Conservation (phyloP, 92 coral and sea anemone species). For the Montipora capitata region DNA sequence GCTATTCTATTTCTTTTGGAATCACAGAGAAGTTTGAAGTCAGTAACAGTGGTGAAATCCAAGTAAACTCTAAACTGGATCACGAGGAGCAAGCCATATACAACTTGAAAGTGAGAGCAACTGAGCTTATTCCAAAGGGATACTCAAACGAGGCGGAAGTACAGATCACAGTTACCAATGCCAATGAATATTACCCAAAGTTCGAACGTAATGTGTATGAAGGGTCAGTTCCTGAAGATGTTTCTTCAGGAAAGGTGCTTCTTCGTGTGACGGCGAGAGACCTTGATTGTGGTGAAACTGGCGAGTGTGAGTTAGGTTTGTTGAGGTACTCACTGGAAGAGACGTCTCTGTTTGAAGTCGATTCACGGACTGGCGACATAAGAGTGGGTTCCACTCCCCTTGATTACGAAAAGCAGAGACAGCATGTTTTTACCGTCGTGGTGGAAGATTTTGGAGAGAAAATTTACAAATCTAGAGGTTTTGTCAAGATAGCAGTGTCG, state of each 20-base stretch:
- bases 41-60: conserved; percentile 69
- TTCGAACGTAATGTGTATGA: conserved; percentile 63
- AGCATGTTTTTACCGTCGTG: conserved; percentile 71
- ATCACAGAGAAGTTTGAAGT: conserved; percentile 72
- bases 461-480: conserved; percentile 48
- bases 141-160: conserved; percentile 80
- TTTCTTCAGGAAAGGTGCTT: conserved; percentile 70
- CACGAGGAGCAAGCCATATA: conserved; percentile 63
- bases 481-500: conserved; percentile 68
- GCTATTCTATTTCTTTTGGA: conserved; percentile 73
- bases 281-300: conserved; percentile 79
- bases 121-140: conserved; percentile 83
- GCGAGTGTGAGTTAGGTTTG: conserved; percentile 75
- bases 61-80: conserved; percentile 82
- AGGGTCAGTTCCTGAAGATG: conserved; percentile 69
- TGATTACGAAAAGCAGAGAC: conserved; percentile 74
- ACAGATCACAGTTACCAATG: conserved; percentile 79
- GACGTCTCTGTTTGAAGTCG: conserved; percentile 57
- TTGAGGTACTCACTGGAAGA: conserved; percentile 76
- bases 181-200: conserved; percentile 81
- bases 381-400: conserved; percentile 74
- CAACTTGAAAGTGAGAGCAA: conserved; percentile 81
- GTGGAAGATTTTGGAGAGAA: conserved; percentile 83
- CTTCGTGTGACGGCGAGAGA: conserved; percentile 81
- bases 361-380: conserved; percentile 79